Evolutionary conservation across 2,113 vertebrate genomes (phyloP), one percentile per base, ranked within the genome.

Genomic region (Miniopterus natalensis): DNA sequence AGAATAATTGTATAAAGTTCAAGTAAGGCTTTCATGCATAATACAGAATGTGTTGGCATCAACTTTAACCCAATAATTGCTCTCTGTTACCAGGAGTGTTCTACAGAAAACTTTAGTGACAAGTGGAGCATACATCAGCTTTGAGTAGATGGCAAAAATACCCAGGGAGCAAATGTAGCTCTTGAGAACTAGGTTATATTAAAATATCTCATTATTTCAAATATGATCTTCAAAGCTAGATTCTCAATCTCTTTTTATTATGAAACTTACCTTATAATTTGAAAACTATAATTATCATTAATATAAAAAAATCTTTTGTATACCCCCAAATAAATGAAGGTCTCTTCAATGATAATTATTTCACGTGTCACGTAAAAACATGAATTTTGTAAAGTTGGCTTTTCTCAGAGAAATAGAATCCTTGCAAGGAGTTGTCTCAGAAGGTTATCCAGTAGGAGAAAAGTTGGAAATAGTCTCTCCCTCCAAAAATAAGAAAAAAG

Each of bases 1-100:
- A 95, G 47, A 84, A 42, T 77, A 75, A 84, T 73, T 57, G 8
- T 65, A 20, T 6, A 86, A 96, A 94, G 51, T 21, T 96, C 87
- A 96, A 93, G 84, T 68, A 75, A 89, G 87, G 1, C 36, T 95
- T 90, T 92, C 25, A 88, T 70, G 49, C 84, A 51, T 95, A 15
- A 47, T 70, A 78, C 94, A 92, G 77, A 90, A 55, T 63, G 17
- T 74, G 21, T 57, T 80, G 42, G 47, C n/a, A 10, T 75, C 23
- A 84, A 73, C 29, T 96, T 94, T 88, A 81, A 31, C 88, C 68
- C 25, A 84, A 40, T 68, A 85, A 31, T 77, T 95, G 77, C 18
- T n/a, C 8, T 45, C 25, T 96, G 59, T 51, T 88, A 14, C 18
- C 47, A 27, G 66, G n/a, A 93, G 8, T 81, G n/a, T 93, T 94